phyloP scores from a whole-genome alignment of 2,888 invertebrate species.

The Heliconius ethilla region DNA sequence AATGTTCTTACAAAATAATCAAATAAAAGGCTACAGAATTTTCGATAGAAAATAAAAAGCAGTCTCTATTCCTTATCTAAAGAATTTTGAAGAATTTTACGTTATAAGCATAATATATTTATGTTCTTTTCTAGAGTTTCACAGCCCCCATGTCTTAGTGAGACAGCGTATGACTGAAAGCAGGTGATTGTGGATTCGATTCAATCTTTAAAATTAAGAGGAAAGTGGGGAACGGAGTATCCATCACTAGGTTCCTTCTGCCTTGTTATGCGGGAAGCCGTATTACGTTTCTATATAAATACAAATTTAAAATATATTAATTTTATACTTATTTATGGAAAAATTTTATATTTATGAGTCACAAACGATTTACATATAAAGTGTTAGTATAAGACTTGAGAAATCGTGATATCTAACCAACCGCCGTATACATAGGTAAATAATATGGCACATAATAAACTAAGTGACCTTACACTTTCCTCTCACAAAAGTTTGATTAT shows the following conservation, averaged over 20 bases:
- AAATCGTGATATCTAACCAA: background rate
- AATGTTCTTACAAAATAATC: background rate
- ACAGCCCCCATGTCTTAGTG: no score
- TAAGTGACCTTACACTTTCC: background rate
- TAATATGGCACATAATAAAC: background rate
- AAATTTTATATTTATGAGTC: background rate
- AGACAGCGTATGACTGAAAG: no score
- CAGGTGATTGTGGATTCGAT: no score
- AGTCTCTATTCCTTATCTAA: background rate
- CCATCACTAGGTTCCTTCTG: no score
- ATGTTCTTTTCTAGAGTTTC: background rate
- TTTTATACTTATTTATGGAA: background rate
- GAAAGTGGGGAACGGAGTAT: no score
- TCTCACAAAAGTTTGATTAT: background rate
- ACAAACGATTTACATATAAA: constrained; percentile 8
- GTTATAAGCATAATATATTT: background rate
- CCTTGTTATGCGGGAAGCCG: no score
- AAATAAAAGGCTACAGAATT: background rate
- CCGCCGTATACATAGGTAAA: background rate
- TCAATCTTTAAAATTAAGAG: no score
- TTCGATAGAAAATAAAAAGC: no score
- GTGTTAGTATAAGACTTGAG: background rate
- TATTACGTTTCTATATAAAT: no score
- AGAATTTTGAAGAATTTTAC: background rate
- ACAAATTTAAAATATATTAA: no score